These are phyloP conservation scores for Chrosomus eos DNA, from an alignment of 2,797 vertebrate genomes.

Conservation along the genomic window DNA sequence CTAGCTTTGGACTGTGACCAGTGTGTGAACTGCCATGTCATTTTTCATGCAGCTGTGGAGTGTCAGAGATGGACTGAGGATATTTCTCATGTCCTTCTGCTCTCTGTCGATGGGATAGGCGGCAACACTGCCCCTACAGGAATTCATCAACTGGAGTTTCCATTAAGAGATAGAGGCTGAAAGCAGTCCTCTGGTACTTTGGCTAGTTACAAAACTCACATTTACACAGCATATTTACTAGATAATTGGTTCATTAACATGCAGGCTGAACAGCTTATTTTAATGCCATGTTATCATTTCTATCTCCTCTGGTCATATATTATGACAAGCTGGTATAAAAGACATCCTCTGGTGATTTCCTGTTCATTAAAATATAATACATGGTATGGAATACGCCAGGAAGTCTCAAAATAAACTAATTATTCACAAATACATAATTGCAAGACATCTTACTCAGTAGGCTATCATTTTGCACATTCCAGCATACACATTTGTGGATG, in stretches of 20 bases:
- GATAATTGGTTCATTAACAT: conserved; percentile 1
- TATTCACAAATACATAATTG: not conserved
- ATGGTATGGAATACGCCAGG: not conserved
- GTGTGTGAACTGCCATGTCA: not conserved
- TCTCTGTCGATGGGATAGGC: not conserved
- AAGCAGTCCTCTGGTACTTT: not conserved
- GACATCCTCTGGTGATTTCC: not conserved
- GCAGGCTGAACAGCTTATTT: not conserved
- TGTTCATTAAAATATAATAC: conserved; percentile 1
- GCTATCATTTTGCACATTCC: not conserved
- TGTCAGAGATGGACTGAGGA: conserved; percentile 16
- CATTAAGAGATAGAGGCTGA: conserved; percentile 6
- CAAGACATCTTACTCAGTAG: not conserved
- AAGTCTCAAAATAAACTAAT: not conserved
- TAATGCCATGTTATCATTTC: not conserved
- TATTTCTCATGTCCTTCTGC: conserved; percentile 25
- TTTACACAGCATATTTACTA: not conserved
- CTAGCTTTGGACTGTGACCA: not conserved
- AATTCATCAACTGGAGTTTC: conserved; percentile 8
- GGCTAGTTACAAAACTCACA: not conserved
- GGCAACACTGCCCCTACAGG: conserved; percentile 13
- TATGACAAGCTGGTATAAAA: not conserved
- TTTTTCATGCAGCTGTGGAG: conserved; percentile 17
- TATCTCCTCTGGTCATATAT: not conserved
- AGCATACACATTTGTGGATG: not conserved